Evolutionary conservation across 2,888 invertebrate species (phyloP).

Genomic region (Orthosia gracilis): DNA sequence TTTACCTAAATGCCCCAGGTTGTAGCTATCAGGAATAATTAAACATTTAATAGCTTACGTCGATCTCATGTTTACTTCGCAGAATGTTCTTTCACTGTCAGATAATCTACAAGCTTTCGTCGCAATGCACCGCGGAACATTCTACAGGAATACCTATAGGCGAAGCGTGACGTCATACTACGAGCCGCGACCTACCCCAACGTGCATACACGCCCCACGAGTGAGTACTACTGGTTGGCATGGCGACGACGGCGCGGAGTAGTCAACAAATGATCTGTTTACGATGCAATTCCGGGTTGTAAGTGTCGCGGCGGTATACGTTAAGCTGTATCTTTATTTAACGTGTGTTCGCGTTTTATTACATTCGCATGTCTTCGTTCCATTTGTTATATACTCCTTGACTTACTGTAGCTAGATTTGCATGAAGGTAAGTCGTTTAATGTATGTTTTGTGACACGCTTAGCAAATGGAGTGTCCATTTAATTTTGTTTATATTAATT

Average conservation of each 20-base stretch:
- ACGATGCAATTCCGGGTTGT: background rate
- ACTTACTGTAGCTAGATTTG: background rate
- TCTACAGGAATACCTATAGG: background rate
- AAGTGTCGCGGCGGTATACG: background rate
- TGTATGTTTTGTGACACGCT: background rate
- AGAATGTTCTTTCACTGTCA: background rate
- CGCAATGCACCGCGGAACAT: background rate
- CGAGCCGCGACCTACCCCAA: background rate
- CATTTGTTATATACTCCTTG: slow-evolving; percentile 1
- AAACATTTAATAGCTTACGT: background rate
- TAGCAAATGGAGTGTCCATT: background rate
- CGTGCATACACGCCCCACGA: background rate
- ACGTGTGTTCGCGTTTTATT: slow-evolving; percentile 2
- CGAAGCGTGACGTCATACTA: background rate
- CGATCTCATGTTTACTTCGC: background rate
- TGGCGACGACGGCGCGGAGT: slow-evolving; percentile 3
- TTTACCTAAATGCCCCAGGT: too few relatives aligned
- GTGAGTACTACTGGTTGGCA: background rate
- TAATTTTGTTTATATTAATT: background rate
- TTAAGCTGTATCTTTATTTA: background rate
- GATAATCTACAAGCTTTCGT: background rate
- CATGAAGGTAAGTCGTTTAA: background rate
- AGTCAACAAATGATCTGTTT: background rate
- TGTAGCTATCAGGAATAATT: too few relatives aligned
- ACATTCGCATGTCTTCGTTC: background rate